phyloP scores from a whole-genome alignment of 2,113 vertebrate genomes.

The Chaetodon auriga region DNA sequence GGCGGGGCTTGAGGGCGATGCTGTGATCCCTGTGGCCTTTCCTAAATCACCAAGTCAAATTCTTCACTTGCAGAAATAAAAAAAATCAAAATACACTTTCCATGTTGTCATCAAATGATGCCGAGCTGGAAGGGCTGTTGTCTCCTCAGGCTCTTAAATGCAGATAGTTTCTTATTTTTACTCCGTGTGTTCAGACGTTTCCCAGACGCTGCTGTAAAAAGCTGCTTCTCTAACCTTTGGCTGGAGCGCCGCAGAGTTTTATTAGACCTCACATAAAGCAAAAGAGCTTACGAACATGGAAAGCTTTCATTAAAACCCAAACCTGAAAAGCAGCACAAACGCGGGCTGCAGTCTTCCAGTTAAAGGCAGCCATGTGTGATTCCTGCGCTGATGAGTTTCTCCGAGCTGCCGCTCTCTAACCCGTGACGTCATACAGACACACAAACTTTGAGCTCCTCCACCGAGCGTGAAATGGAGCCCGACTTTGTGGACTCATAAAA shows the following conservation, averaged over 20 bases:
- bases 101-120: too few species aligned
- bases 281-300: constrained; percentile 21
- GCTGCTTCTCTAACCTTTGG: constrained; percentile 2
- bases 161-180: neutral
- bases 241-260: neutral
- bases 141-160: neutral
- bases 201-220: constrained; percentile 8
- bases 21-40: too few species aligned
- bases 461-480: constrained; percentile 32
- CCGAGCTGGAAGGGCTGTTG: neutral
- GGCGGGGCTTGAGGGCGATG: too few species aligned
- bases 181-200: neutral
- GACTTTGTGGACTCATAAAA: constrained; percentile 49
- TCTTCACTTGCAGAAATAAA: too few species aligned
- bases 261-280: constrained; percentile 12
- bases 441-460: constrained; percentile 16
- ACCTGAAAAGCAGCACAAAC: neutral
- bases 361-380: constrained; percentile 22
- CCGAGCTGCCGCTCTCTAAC: neutral
- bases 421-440: constrained; percentile 15
- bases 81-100: too few species aligned
- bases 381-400: constrained; percentile 11
- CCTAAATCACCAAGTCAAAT: too few species aligned
- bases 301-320: constrained; percentile 17
- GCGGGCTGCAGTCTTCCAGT: neutral